phyloP scores from a whole-genome alignment of 2,113 vertebrate genomes.

The Pseudopodoces humilis region DNA sequence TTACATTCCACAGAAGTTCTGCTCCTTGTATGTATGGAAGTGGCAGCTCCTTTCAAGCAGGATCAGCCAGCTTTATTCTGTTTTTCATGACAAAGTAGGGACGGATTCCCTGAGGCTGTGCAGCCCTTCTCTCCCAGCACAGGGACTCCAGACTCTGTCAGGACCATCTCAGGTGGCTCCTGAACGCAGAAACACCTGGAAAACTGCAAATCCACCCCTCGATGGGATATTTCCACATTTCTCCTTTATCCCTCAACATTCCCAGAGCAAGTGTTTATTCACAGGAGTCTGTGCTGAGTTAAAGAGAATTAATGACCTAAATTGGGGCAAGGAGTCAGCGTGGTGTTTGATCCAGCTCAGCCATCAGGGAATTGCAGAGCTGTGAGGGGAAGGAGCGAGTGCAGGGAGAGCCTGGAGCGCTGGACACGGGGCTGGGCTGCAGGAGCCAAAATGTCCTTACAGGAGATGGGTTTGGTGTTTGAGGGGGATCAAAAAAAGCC shows the following conservation, averaged over 20 bases:
- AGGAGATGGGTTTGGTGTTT: not conserved
- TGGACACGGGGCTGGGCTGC: not conserved
- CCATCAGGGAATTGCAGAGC: not conserved
- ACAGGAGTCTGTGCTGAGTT: not conserved
- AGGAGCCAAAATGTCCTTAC: rapidly evolving
- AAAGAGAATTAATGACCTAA: not conserved
- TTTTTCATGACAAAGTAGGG: constrained; percentile 31
- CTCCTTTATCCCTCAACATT: not conserved
- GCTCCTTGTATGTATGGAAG: constrained; percentile 42
- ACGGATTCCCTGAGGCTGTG: not conserved
- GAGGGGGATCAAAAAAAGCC: not conserved
- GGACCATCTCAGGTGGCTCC: not conserved
- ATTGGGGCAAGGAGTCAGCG: rapidly evolving
- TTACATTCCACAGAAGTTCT: constrained; percentile 64
- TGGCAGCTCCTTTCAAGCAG: constrained; percentile 31
- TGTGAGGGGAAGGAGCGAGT: rapidly evolving
- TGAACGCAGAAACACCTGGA: not conserved
- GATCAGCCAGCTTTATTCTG: constrained; percentile 67
- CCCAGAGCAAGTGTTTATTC: not conserved
- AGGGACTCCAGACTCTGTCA: not conserved
- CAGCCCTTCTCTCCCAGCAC: not conserved
- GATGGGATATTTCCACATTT: rapidly evolving
- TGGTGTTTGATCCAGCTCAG: not conserved
- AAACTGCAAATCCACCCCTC: not conserved
- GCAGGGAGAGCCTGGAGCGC: not conserved